Conservation (phyloP, 2,797 vertebrate genomes). For the Semotilus atromaculatus region DNA sequence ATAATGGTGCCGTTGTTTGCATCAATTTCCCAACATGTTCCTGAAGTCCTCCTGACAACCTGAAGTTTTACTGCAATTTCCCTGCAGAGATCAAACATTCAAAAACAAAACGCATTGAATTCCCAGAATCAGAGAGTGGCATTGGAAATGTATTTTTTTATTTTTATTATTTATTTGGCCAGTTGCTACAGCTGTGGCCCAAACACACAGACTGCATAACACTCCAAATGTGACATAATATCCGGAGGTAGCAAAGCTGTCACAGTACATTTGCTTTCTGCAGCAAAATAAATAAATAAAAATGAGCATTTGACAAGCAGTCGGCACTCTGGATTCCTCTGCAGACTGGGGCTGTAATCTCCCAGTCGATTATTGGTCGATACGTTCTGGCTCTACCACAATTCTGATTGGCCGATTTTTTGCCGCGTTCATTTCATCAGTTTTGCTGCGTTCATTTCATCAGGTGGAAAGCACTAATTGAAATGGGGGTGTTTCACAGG, state of each 20-base stretch:
- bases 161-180: neutral
- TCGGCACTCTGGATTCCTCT: conserved; percentile 64
- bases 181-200: conserved; percentile 25
- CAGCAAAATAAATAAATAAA: conserved; percentile 36
- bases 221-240: conserved; percentile 46
- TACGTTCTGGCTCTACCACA: too few relatives aligned
- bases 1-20: conserved; percentile 61
- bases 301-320: conserved; percentile 62
- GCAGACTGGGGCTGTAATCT: too few relatives aligned
- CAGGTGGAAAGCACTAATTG: too few relatives aligned
- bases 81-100: conserved; percentile 19
- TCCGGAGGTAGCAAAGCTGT: conserved; percentile 53
- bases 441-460: too few relatives aligned
- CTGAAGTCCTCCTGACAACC: conserved; percentile 61
- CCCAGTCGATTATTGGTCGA: too few relatives aligned
- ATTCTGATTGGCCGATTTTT: too few relatives aligned
- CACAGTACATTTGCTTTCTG: conserved; percentile 50
- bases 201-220: conserved; percentile 37
- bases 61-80: conserved; percentile 25
- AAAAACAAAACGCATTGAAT: conserved; percentile 20
- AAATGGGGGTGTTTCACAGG: too few relatives aligned
- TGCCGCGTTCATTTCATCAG: too few relatives aligned
- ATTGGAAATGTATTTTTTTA: neutral
- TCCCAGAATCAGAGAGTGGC: neutral
- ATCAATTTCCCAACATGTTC: conserved; percentile 66